Evolutionary conservation across 2,888 invertebrate species (phyloP), one percentile per base, ranked within the genome.

Genomic region (Yponomeuta evonymella): DNA sequence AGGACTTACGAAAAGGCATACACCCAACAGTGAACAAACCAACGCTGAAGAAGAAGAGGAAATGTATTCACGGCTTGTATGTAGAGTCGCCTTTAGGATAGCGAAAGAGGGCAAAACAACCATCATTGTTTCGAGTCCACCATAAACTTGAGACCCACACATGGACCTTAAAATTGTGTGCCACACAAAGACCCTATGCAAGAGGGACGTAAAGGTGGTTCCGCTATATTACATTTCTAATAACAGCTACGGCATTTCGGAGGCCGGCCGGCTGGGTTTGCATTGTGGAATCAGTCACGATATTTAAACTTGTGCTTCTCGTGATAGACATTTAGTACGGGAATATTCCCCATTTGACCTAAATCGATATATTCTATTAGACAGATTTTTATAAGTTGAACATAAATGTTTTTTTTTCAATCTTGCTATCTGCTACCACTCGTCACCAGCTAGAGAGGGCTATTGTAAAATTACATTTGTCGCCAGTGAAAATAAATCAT

Each of bases 211-310:
- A 12, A 58, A 12, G 69, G 75, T 74, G 73, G 73, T 75, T 72
- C 76, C 75, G 77, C 79, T 76, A 76, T 76, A 77, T 75, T 75
- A 73, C 73, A 70, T 73, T 73, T 71, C 72, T 75, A 78, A 76
- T 76, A 76, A 75, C 76, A 71, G 74, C 76, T 73, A 70, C 73
- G 51, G 51, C 15, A 58, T 58, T 58, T 58, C 15, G 51, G 51
- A 12, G 2, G 51, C 15, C 51, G 12, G 23, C 23, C 23, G 23
- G 23, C 23, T 23, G 23, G 4, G 51, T 12, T 58, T 5, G 15
- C 51, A 58, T 58, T 58, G 51, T 58, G 15, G 51, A 58, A 5
- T 65, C 29, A 29, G 30, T 65, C 11, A 65, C 30, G 33, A 29
- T 12, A 1, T 65, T 65, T 33, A 10, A 64, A 23, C 30, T 65